Base-by-base conservation (phyloP, 1,140 invertebrate genomes). In the Cotesia vestalis region DNA sequence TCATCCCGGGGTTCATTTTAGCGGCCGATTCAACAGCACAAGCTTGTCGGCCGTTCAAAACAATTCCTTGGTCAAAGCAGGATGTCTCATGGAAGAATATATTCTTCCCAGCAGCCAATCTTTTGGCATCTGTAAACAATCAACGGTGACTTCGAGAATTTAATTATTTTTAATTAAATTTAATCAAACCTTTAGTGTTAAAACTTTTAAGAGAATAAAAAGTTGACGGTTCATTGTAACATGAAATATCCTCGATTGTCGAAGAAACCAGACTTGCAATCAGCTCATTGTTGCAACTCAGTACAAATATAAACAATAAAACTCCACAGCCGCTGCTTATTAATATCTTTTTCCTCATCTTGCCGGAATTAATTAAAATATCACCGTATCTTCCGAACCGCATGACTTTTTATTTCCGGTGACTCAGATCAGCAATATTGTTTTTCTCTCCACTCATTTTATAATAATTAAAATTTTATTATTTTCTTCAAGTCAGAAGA, bases 21-120 rank as follows among this genome's bases (percentile, higher is more conserved):
- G 91, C 91, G 0, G 91, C 90, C 0, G 91, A 92, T 84, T 92
- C 91, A 1, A 92, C 88, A 0, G 91, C 90, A 76, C 91, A 92
- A 0, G 91, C 91, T 77, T 92, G 90, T 17, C 91, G 82, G 0
- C 88, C 70, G 27, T 81, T 88, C 20, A 91, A 75, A 8, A 81
- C 66, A 1, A 84, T 78, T 68, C 83, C 86, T 3, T 80, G 80
- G 9, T 75, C 74, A 73, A 84, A 86, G 51, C 88, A 90, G 0
- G 87, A 89, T 1, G 90, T 91, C 75, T 91, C 89, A 55, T 90
- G 88, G 71, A 90, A 90, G 73, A 90, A 90, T 60, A 91, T 90
- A 57, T 27, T 27, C 27, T 27, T 27, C 27, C 27, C 27, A 27
- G 27, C 27, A 27, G 27, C 27, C 27, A 27, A 27, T 27, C 27